These are phyloP conservation scores for Myiagra hebetior DNA, from an alignment of 2,113 vertebrate genomes.

Conservation along the genomic window DNA sequence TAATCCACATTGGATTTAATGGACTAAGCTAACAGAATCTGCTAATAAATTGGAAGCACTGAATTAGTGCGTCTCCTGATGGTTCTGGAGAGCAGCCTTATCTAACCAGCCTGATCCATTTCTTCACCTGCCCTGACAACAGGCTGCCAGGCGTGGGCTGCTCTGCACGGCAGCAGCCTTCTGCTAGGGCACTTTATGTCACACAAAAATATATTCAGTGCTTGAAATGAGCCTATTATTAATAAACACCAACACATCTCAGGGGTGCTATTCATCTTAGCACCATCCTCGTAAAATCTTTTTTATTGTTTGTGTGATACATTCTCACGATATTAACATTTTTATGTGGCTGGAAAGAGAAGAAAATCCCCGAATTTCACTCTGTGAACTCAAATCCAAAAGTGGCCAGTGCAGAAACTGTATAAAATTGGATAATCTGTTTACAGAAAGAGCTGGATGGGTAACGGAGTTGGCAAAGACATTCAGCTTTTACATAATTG, in stretches of 20 bases:
- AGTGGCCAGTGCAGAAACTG: conserved; percentile 37
- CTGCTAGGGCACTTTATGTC: not conserved
- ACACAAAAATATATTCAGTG: not conserved
- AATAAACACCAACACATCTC: not conserved
- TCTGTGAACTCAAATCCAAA: not conserved
- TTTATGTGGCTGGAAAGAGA: not conserved
- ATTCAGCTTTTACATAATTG: conserved; percentile 35
- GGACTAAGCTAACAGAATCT: not conserved
- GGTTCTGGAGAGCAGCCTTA: not conserved
- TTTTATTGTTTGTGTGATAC: not conserved
- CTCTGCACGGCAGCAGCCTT: not conserved
- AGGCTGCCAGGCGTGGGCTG: not conserved
- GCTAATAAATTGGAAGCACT: not conserved
- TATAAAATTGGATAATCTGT: conserved; percentile 52
- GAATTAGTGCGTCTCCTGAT: not conserved
- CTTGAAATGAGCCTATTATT: conserved; percentile 5
- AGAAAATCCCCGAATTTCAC: not conserved
- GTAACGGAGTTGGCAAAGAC: not conserved
- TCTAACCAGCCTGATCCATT: not conserved
- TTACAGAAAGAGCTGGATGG: conserved; percentile 35
- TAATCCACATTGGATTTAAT: conserved; percentile 5
- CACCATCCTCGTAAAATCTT: not conserved
- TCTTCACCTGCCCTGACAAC: not conserved
- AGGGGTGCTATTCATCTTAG: not conserved
- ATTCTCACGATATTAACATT: not conserved